Evolutionary conservation across 1,140 invertebrate genomes (phyloP), one percentile per base, ranked within the genome.

Genomic region (Heliconius nattereri): DNA sequence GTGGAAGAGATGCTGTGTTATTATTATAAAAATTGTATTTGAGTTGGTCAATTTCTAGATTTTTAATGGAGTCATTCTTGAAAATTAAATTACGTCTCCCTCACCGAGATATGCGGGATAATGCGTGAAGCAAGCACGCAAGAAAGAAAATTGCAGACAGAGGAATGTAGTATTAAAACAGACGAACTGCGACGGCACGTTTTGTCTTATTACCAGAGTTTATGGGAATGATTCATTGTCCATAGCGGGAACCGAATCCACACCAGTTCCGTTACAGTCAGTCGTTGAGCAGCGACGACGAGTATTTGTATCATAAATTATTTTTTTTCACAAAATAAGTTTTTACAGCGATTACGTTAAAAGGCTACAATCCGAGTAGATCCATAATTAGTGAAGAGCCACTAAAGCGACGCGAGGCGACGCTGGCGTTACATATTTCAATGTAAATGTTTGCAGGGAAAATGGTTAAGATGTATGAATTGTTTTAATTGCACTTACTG

Each of bases 371-470:
- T 16, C 13, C 23, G 23, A 66, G 60, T 29, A 8, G 26, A 26
- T 66, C 26, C 60, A 66, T 66, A 66, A 66, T 66, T 66, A 66
- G 60, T 29, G 5, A n/a, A 66, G 60, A 29, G 23, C 60, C 60
- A 29, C 60, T 66, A 29, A 66, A 66, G 60, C 60, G 23, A n/a
- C 60, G 13, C n/a, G 13, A 66, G 13, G 60, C 60, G 23, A n/a
- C 60, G 13, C n/a, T 66, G 0, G 0, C 26, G 26, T 29, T 66
- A 66, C 60, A 23, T n/a, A 23, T 45, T 45, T 45, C 6, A 45
- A 45, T 45, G 60, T 66, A 66, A 23, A 66, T 66, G 29, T 66
- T 66, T 66, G 60, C 60, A 29, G 11, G 60, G 23, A 20, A 29
- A 16, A 26, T 26, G 26, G 26, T 29, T 66, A 11, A 66, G 29